phyloP scores from a whole-genome alignment of 2,797 vertebrate genomes.

The Ptychobarbus kaznakovi region DNA sequence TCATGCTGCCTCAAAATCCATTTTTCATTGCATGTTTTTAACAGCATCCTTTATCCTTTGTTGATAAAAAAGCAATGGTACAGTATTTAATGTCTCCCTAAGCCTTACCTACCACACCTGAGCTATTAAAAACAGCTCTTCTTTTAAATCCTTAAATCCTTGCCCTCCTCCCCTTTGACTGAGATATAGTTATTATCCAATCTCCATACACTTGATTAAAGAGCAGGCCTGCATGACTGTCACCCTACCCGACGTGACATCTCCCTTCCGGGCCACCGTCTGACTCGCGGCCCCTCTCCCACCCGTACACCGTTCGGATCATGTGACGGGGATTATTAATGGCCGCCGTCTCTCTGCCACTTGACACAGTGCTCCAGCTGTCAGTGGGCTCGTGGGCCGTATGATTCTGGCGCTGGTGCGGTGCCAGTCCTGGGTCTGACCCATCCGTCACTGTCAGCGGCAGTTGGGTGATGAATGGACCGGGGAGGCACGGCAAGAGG shows the following conservation, averaged over 20 bases:
- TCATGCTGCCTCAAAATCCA: slow-evolving; percentile 8
- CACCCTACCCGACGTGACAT: slow-evolving; percentile 85
- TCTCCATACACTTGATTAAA: slow-evolving; percentile 92
- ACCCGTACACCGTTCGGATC: slow-evolving; percentile 72
- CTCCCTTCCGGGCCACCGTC: slow-evolving; percentile 85
- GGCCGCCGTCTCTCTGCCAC: slow-evolving; percentile 95
- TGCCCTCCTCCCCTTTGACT: slow-evolving; percentile 59
- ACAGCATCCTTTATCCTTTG: not conserved
- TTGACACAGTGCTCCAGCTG: slow-evolving; percentile 99
- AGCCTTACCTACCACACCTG: slow-evolving; percentile 59
- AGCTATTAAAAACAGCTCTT: slow-evolving; percentile 65
- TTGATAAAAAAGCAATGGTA: not conserved
- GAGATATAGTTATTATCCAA: slow-evolving; percentile 89
- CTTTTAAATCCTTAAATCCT: slow-evolving; percentile 56
- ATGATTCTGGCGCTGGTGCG: slow-evolving; percentile 82
- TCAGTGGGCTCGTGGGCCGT: slow-evolving; percentile 88
- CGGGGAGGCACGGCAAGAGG: slow-evolving; percentile 72
- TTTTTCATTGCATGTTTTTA: not conserved
- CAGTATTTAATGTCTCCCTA: slow-evolving; percentile 4
- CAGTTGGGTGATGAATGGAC: slow-evolving; percentile 95
- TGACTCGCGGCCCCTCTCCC: slow-evolving; percentile 73
- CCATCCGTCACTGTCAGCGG: slow-evolving; percentile 99
- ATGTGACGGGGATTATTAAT: slow-evolving; percentile 99
- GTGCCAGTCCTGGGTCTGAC: slow-evolving; percentile 88
- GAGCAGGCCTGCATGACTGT: slow-evolving; percentile 85